These are phyloP conservation scores for Epistrophe grossulariae DNA, from an alignment of 2,888 invertebrate genomes.

Conservation along the genomic window DNA sequence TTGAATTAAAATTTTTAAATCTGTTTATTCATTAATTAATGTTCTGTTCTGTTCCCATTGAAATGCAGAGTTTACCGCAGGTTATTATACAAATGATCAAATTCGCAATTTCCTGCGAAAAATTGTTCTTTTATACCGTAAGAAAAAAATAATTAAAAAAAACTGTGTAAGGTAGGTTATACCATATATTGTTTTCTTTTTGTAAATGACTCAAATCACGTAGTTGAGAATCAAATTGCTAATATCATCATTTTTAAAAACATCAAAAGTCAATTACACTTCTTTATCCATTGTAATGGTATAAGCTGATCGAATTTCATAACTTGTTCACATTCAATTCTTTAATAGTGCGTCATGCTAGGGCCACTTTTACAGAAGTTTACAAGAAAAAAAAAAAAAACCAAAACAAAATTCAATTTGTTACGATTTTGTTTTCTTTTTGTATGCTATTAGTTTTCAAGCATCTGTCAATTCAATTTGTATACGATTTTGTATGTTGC, in stretches of 20 bases:
- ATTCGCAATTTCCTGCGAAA: conserved; percentile 49
- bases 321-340: conserved; percentile 19
- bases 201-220: conserved; percentile 48
- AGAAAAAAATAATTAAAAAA: not conserved
- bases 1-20: conserved; percentile 23
- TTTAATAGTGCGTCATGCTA: conserved; percentile 13
- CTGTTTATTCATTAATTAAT: conserved; percentile 35
- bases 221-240: conserved; percentile 37
- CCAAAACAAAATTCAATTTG: not conserved
- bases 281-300: not conserved
- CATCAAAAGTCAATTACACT: conserved; percentile 9
- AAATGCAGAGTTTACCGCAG: conserved; percentile 34
- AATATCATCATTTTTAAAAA: conserved; percentile 36
- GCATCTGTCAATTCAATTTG: not conserved
- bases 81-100: conserved; percentile 29
- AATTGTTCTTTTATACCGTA: not conserved
- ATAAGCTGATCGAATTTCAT: conserved; percentile 25
- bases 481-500: not conserved
- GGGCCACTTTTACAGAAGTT: not conserved
- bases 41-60: conserved; percentile 34
- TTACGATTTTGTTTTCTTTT: too few relatives aligned
- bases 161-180: not conserved
- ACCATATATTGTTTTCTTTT: not conserved
- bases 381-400: too few relatives aligned
- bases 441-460: not conserved